A percentile compares a stretch with the other conserved stretches of the same genome.
Conservation (phyloP, 2,113 vertebrate genomes). For the Campylomormyrus tamandua region DNA sequence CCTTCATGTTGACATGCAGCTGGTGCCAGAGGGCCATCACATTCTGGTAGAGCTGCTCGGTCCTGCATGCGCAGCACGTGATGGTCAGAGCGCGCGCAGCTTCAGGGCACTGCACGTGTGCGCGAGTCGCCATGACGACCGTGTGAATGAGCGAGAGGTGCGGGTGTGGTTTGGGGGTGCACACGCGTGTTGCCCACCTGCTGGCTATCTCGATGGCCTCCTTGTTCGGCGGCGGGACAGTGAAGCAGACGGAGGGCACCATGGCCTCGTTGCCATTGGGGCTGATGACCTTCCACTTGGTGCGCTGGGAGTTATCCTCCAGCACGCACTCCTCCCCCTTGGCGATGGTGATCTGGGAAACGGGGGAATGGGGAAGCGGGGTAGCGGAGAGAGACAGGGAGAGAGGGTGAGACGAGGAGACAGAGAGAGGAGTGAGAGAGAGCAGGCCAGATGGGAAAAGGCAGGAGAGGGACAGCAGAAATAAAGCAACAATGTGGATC, state of each 20-base stretch:
- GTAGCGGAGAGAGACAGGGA: not conserved
- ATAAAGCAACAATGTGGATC: not conserved
- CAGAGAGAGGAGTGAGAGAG: not conserved
- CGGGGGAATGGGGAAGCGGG: not conserved
- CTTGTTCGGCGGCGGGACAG: constrained; percentile 82
- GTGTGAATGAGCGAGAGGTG: not conserved
- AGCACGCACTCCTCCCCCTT: constrained; percentile 92
- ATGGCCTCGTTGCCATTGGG: constrained; percentile 93
- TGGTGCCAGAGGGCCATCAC: constrained; percentile 97
- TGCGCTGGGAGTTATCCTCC: constrained; percentile 92
- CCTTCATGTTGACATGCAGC: constrained; percentile 92
- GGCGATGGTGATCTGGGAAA: constrained; percentile 80
- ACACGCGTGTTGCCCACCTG: constrained; percentile 60
- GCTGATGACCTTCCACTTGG: constrained; percentile 98
- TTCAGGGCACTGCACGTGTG: not conserved
- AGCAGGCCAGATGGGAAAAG: not conserved
- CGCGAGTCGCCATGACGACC: not conserved
- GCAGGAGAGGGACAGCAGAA: constrained; percentile 30
- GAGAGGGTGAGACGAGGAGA: constrained; percentile 14
- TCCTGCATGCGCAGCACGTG: constrained; percentile 51
- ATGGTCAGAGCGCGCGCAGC: not conserved
- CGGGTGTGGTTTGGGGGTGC: not conserved
- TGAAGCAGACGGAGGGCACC: constrained; percentile 95
- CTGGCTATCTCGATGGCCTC: constrained; percentile 80
- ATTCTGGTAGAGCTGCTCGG: constrained; percentile 94